phyloP scores from a whole-genome alignment of 2,113 vertebrate genomes.

The Gallinago jamesoni region DNA sequence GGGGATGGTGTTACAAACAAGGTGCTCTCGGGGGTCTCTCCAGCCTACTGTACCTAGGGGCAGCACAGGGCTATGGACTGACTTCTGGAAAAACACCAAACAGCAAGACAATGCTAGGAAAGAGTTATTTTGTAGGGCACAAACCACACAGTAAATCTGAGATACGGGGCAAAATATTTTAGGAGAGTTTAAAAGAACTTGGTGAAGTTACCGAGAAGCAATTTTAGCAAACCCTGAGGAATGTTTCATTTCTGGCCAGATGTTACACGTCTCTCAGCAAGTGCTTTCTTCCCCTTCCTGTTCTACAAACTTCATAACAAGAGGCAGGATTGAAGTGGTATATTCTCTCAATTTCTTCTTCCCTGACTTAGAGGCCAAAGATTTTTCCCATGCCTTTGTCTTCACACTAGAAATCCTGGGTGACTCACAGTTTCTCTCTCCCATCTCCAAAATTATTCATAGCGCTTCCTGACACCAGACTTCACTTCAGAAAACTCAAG shows the following conservation, averaged over 20 bases:
- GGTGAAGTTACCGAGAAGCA: neutral
- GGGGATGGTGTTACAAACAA: neutral
- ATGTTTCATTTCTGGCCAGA: slow-evolving; percentile 22
- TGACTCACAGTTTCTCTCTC: neutral
- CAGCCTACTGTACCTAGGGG: rapidly evolving
- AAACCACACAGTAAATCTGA: neutral
- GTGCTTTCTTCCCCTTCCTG: slow-evolving; percentile 1
- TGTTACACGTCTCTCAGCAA: neutral
- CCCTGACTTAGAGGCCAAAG: neutral
- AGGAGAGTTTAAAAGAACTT: neutral
- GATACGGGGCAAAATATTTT: neutral
- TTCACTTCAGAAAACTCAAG: neutral
- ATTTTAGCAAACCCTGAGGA: neutral
- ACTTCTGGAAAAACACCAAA: neutral
- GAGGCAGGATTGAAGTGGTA: neutral
- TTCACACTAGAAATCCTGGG: neutral
- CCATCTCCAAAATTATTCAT: neutral
- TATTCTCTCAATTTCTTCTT: neutral
- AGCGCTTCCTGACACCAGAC: neutral
- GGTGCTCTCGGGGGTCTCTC: neutral
- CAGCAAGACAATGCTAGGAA: rapidly evolving
- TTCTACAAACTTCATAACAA: neutral
- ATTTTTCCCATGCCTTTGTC: neutral
- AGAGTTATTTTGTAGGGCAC: neutral
- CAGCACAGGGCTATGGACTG: rapidly evolving